Evolutionary conservation across 2,888 invertebrate genomes (phyloP).

Genomic region (Rhopalosiphum nymphaeae): DNA sequence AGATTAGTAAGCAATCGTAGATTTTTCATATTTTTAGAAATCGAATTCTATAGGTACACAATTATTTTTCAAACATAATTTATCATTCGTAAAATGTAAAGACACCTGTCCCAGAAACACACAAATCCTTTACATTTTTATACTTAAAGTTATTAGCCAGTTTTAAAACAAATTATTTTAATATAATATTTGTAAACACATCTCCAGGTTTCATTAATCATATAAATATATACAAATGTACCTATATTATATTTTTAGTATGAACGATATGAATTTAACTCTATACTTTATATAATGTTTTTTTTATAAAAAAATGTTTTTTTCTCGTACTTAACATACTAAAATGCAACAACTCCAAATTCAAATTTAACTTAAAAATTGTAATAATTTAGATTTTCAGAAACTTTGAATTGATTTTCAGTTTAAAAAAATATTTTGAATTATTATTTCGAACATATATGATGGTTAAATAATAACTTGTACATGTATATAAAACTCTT

Average conservation of each 20-base stretch:
- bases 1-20: not conserved
- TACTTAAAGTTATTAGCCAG: not conserved
- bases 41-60: not conserved
- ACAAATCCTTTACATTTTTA: not conserved
- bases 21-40: not conserved
- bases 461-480: not conserved
- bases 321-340: not conserved
- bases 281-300: not conserved
- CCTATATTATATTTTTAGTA: not conserved
- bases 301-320: not conserved
- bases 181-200: not conserved
- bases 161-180: not conserved
- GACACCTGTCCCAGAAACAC: not conserved
- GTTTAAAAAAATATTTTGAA: not conserved
- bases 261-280: not conserved
- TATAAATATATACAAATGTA: not conserved
- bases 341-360: not conserved
- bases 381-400: not conserved
- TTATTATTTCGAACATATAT: not conserved
- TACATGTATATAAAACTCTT: not conserved
- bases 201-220: not conserved
- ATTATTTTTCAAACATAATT: not conserved
- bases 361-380: not conserved
- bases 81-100: not conserved
- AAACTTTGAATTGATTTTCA: not conserved